These are phyloP conservation scores for Elysia chlorotica DNA, from an alignment of 1,140 invertebrate species.

Conservation along the genomic window DNA sequence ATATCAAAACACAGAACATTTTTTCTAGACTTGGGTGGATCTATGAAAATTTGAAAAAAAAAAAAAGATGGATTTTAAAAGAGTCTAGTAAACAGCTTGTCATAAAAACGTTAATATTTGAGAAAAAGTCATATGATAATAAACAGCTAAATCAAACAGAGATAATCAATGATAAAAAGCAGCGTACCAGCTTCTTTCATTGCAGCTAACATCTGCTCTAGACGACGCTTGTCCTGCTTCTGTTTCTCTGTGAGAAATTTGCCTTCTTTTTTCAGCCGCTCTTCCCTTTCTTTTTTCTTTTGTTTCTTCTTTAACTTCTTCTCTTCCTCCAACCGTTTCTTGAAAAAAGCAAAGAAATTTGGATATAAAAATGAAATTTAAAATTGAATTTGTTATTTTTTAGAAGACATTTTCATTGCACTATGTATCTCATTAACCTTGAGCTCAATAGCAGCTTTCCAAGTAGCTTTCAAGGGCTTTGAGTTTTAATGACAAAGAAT, in stretches of 20 bases:
- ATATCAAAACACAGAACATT: too few relatives aligned
- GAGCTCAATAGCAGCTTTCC: not conserved
- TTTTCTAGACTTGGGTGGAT: too few relatives aligned
- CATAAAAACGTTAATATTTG: too few relatives aligned
- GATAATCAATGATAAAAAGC: not conserved
- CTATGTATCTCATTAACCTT: not conserved
- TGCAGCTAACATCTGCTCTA: conserved; percentile 85
- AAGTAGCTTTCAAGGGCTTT: too few relatives aligned
- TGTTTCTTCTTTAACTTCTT: conserved; percentile 89
- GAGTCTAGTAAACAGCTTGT: too few relatives aligned
- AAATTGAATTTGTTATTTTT: not conserved
- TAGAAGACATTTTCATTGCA: not conserved
- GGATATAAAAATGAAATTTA: not conserved
- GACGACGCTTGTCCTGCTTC: conserved; percentile 78
- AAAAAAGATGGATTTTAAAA: too few relatives aligned
- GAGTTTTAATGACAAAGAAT: too few relatives aligned
- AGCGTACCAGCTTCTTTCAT: conserved; percentile 79
- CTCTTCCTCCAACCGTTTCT: conserved; percentile 67
- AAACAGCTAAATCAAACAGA: not conserved
- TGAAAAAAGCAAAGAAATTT: not conserved
- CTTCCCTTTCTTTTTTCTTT: conserved; percentile 93
- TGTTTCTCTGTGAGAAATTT: conserved; percentile 92
- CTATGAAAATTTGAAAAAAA: too few relatives aligned
- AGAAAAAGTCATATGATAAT: too few relatives aligned
- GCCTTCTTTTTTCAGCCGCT: conserved; percentile 91